Evolutionary conservation across 1,140 invertebrate genomes (phyloP).

Genomic region (Temnothorax nylanderi): DNA sequence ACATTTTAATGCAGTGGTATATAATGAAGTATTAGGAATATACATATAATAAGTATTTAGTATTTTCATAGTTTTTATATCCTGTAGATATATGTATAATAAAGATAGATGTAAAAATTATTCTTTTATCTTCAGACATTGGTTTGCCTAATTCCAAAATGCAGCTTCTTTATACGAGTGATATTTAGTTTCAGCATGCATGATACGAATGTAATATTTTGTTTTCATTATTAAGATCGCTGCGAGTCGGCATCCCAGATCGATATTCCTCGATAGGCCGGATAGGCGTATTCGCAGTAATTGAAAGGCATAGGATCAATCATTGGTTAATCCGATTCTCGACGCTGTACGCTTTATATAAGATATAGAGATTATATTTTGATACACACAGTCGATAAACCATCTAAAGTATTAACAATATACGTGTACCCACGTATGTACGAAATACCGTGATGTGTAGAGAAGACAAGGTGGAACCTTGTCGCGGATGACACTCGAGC

Average conservation of each 20-base stretch:
- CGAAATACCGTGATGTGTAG: background rate
- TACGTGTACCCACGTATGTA: slow-evolving; percentile 10
- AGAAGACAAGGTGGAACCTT: background rate
- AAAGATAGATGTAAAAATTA: background rate
- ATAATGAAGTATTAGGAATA: slow-evolving; percentile 44
- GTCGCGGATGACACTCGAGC: background rate
- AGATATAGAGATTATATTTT: slow-evolving; percentile 70
- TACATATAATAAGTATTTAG: slow-evolving; percentile 6
- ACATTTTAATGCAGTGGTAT: slow-evolving; percentile 50
- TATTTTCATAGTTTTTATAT: background rate
- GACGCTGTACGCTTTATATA: slow-evolving; percentile 51
- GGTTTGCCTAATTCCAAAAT: background rate
- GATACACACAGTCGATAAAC: slow-evolving; percentile 46
- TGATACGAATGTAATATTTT: background rate
- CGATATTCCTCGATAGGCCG: background rate
- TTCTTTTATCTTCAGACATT: background rate
- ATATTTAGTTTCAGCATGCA: background rate
- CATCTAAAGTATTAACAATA: slow-evolving; percentile 42
- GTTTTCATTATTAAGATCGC: slow-evolving; percentile 24
- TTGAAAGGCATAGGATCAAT: slow-evolving; percentile 29
- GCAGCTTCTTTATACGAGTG: background rate
- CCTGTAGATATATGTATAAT: no score
- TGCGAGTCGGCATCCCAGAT: background rate
- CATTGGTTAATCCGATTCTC: slow-evolving; percentile 35
- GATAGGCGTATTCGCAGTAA: background rate